These are phyloP conservation scores for Sciurus niger DNA, from an alignment of 2,113 vertebrate genomes.

Conservation along the genomic window DNA sequence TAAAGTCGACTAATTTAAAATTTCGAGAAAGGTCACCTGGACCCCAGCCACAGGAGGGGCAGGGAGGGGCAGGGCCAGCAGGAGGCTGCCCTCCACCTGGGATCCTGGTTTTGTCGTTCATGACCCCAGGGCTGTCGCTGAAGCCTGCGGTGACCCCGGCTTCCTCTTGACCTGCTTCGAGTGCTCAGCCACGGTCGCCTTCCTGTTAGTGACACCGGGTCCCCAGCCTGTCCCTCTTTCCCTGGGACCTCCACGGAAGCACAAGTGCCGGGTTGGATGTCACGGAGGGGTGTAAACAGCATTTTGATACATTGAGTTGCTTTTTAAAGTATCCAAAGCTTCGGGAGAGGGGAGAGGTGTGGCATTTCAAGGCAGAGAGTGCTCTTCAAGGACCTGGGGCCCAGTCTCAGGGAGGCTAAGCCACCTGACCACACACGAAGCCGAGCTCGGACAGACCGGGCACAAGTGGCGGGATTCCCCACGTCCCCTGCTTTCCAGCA, in stretches of 20 bases:
- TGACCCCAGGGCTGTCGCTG: neutral
- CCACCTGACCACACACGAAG: neutral
- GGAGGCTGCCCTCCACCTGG: no score
- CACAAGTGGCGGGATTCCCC: neutral
- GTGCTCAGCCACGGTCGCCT: neutral
- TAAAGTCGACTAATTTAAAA: neutral
- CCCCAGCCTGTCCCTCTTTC: neutral
- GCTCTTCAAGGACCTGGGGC: no score
- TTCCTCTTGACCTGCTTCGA: neutral
- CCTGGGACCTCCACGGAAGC: neutral
- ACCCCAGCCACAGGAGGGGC: neutral
- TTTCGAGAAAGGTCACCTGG: neutral
- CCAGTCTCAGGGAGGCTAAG: neutral
- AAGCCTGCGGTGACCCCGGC: neutral
- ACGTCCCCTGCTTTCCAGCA: accelerated
- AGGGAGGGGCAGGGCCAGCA: neutral
- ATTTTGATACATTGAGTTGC: neutral
- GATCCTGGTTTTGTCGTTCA: neutral
- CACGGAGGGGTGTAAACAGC: neutral
- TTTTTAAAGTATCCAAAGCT: neutral
- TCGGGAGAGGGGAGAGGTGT: neutral
- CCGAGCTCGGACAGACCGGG: accelerated
- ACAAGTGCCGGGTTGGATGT: accelerated
- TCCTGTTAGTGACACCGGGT: neutral
- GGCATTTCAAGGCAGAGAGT: neutral